Evolutionary conservation across 2,888 invertebrate species (phyloP), one percentile per base, ranked within the genome.

Genomic region (Phragmatobia fuliginosa): DNA sequence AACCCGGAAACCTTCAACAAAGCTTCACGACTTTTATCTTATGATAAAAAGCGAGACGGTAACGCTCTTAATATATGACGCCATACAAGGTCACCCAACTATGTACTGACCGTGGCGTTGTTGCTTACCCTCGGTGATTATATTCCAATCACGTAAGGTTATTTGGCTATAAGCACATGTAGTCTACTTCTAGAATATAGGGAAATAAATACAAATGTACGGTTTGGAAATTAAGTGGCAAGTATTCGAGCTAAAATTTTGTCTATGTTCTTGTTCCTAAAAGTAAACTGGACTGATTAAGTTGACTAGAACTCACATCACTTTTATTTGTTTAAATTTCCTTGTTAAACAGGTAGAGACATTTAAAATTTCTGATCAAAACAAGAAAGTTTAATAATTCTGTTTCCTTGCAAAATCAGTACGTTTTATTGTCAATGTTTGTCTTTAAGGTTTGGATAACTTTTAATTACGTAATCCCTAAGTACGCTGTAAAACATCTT

Each of bases 381-480:
- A 63, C 18, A 36, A 45, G n/a, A 68, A 63, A 63, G 59, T 63
- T 62, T 41, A 62, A 36, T 45, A 58, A 58, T n/a, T 11, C 25
- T 36, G 16, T 28, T 38, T 16, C 38, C 31, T 38, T n/a, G 31
- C n/a, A n/a, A 65, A 61, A 56, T 52, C 61, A 49, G 60, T 31
- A 31, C n/a, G 49, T 64, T 60, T n/a, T 49, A 25, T 65, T 69
- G 38, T 69, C 38, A 56, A 49, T 70, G 56, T 62, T 56, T 66
- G 61, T 41, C 32, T 65, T 60, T 49, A 64, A 60, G 68, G 28
- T 64, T 60, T 38, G 59, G 25, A 65, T 64, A 64, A 64, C 64
- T 68, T 68, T 68, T 68, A 64, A 64, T 65, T 61, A 52, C 64
- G 64, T 52, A 49, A 60, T 68, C 60, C 36, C 60, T 64, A 36